A percentile compares a stretch with the other conserved stretches of the same genome.
Evolutionary conservation across 2,797 vertebrate species (phyloP).

Genomic region (Syndactyla subalaris): DNA sequence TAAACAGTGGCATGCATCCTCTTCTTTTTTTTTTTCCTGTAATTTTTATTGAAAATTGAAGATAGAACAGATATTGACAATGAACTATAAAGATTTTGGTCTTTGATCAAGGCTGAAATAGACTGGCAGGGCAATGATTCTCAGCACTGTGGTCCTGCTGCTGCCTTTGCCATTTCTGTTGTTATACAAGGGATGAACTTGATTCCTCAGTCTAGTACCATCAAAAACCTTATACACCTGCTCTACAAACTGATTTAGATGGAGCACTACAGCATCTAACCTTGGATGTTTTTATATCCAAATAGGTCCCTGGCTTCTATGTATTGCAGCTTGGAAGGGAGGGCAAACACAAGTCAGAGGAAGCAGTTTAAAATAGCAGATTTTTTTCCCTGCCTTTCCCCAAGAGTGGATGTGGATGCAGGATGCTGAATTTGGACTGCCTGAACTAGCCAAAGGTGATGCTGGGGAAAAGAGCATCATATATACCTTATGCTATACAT

Average conservation of each 20-base stretch:
- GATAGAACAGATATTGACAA: background rate
- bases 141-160: background rate
- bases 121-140: background rate
- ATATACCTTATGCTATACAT: rapidly evolving
- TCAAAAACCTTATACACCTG: background rate
- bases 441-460: background rate
- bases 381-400: background rate
- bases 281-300: background rate
- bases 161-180: background rate
- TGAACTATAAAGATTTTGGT: background rate
- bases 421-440: background rate
- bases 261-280: background rate
- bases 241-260: background rate
- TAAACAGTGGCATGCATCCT: background rate
- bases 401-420: background rate
- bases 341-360: background rate
- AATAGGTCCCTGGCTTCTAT: background rate
- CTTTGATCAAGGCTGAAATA: background rate
- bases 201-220: background rate
- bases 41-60: background rate
- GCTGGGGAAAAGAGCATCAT: background rate
- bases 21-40: too few species aligned
- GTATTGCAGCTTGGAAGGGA: background rate
- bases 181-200: background rate
- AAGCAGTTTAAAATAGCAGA: background rate